A percentile compares a stretch with the other conserved stretches of the same genome.
phyloP scores from a whole-genome alignment of 2,113 vertebrate genomes.

The Mormyrus lacerda region DNA sequence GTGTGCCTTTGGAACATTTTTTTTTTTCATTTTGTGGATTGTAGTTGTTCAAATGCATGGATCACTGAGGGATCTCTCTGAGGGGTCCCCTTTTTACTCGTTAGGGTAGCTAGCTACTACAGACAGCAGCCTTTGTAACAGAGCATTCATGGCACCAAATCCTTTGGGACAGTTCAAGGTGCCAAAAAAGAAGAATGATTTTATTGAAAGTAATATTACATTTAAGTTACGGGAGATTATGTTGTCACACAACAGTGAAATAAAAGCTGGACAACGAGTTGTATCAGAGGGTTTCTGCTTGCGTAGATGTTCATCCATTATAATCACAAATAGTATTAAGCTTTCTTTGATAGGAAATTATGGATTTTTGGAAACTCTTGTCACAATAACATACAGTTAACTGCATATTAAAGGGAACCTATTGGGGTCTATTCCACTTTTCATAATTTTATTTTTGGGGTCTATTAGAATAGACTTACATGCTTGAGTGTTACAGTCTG shows the following conservation, averaged over 20 bases:
- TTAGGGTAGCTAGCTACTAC: background rate
- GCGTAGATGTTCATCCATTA: background rate
- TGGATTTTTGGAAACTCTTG: background rate
- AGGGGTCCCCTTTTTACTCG: background rate
- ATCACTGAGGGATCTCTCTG: background rate
- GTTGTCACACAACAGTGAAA: background rate
- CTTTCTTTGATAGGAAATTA: background rate
- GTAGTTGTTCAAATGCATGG: background rate
- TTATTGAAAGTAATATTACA: background rate
- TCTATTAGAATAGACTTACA: background rate
- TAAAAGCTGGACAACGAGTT: background rate
- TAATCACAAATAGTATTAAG: background rate
- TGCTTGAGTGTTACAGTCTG: background rate
- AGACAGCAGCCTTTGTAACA: background rate
- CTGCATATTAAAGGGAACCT: background rate
- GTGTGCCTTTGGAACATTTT: background rate
- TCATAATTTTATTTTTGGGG: background rate
- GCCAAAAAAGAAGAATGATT: background rate
- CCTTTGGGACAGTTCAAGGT: background rate
- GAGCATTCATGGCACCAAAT: background rate
- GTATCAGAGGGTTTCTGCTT: background rate
- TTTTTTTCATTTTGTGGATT: background rate
- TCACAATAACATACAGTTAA: background rate
- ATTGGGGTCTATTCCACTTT: background rate
- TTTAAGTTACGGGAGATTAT: background rate